Base-by-base conservation (phyloP, 2,113 vertebrate species). In the Amia ocellicauda region DNA sequence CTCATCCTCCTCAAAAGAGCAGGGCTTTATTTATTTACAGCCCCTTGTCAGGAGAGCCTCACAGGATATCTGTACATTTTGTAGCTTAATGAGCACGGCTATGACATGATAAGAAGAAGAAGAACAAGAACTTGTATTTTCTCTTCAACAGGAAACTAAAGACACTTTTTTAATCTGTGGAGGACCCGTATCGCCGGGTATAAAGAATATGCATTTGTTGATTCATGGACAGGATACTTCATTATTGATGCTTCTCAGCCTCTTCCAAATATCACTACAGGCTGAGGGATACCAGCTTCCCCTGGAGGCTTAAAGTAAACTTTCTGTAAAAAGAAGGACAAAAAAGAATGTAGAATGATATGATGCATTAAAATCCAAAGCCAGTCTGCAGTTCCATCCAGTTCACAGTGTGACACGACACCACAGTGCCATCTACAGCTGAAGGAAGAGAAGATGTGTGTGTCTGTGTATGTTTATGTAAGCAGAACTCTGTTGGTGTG, bases 381-480 rank as follows among this genome's bases (percentile, higher is more conserved):
- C 58, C 29, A 64, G 74, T 74, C 64, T 58, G 74, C 67, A 59
- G 66, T 64, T 47, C 49, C 60, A 66, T 59, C 57, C 43, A 20
- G 28, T 24, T 65, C 73, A 51, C 60, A 14, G 23, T 40, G 45
- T 45, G 7, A 28, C 41, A 9, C 64, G 78, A 82, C 75, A 80
- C 72, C 74, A 82, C 89, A 89, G 83, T 88, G 87, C 88, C 87
- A 86, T 84, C 89, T 88, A 78, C 75, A 80, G 87, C 74, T 2
- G 41, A 28, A n/a, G n/a, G 22, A 2, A 0, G 60, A 63, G 45
- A 70, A 63, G 11, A 36, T 7, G 5, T 7, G 11, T 36, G 11
- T 36, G 5, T 11, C 31, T 36, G 31, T 5, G 5, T 36, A 11
- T 36, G 31, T 7, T 36, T 36, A n/a, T n/a, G n/a, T n/a, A n/a